Conservation (phyloP, 1,140 invertebrate species). For the Drosophila rhopaloa region DNA sequence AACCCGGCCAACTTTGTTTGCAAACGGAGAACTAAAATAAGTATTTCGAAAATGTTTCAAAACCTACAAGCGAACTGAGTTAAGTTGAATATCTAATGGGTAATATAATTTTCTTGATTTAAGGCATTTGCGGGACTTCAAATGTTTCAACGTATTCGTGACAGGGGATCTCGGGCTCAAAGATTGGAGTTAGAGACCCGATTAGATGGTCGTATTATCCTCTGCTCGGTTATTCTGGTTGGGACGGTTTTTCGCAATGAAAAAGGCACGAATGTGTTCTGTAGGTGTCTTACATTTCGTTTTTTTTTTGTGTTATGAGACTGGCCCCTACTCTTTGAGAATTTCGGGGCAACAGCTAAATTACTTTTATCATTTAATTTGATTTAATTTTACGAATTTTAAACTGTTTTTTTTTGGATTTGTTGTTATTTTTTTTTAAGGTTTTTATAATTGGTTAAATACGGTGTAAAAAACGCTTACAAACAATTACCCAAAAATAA, state of each 20-base stretch:
- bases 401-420: constrained; percentile 47
- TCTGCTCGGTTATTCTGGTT: constrained; percentile 34
- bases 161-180: constrained; percentile 11
- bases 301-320: constrained; percentile 43
- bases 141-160: constrained; percentile 63
- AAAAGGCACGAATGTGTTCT: constrained; percentile 79
- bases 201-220: constrained; percentile 10
- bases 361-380: constrained; percentile 49
- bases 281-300: constrained; percentile 54
- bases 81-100: constrained; percentile 62
- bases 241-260: constrained; percentile 80
- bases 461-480: constrained; percentile 64
- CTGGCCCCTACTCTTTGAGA: constrained; percentile 64
- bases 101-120: constrained; percentile 70
- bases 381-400: constrained; percentile 61
- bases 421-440: constrained; percentile 15
- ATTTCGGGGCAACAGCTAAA: constrained; percentile 53
- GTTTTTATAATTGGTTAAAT: constrained; percentile 39
- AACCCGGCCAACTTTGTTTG: constrained; percentile 45
- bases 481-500: constrained; percentile 77
- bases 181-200: background rate
- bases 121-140: constrained; percentile 66
- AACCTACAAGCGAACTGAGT: constrained; percentile 62
- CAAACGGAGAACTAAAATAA: constrained; percentile 30
- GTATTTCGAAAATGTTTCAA: constrained; percentile 46